phyloP scores from a whole-genome alignment of 2,113 vertebrate species.

The Castor canadensis region DNA sequence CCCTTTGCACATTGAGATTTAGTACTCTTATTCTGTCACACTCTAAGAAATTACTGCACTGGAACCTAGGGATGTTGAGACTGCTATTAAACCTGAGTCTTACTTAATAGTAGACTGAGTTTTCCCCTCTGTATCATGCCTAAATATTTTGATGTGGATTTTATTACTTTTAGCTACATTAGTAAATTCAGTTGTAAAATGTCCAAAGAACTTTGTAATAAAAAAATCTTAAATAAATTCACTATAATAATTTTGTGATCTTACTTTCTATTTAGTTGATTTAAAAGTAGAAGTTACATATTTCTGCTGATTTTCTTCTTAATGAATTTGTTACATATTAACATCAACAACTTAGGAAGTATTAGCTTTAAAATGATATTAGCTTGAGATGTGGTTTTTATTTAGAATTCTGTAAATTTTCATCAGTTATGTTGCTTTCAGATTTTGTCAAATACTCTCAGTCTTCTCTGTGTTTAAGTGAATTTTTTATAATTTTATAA shows the following conservation, averaged over 20 bases:
- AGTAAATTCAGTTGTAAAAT: conserved; percentile 58
- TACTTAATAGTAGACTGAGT: conserved; percentile 63
- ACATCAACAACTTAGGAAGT: not conserved
- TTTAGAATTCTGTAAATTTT: not conserved
- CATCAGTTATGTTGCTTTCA: conserved; percentile 15
- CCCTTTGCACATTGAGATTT: conserved; percentile 62
- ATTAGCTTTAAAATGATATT: conserved; percentile 2
- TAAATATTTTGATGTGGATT: conserved; percentile 72
- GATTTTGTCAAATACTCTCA: not conserved
- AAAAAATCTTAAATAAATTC: conserved; percentile 55
- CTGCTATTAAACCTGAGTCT: conserved; percentile 66
- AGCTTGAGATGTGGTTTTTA: not conserved
- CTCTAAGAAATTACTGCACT: conserved; percentile 48
- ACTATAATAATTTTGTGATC: conserved; percentile 21
- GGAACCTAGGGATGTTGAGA: conserved; percentile 56
- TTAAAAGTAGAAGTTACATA: conserved; percentile 3
- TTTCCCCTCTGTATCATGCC: conserved; percentile 32
- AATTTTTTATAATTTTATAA: conserved; percentile 39
- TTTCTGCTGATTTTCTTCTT: not conserved
- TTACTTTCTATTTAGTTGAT: conserved; percentile 38
- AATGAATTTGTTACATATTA: conserved; percentile 21
- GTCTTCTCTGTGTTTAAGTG: not conserved
- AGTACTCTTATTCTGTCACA: conserved; percentile 59
- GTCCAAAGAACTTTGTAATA: conserved; percentile 50
- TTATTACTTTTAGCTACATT: conserved; percentile 59